Base-by-base conservation (phyloP, 2,888 invertebrate species). In the Odontothrips loti region DNA sequence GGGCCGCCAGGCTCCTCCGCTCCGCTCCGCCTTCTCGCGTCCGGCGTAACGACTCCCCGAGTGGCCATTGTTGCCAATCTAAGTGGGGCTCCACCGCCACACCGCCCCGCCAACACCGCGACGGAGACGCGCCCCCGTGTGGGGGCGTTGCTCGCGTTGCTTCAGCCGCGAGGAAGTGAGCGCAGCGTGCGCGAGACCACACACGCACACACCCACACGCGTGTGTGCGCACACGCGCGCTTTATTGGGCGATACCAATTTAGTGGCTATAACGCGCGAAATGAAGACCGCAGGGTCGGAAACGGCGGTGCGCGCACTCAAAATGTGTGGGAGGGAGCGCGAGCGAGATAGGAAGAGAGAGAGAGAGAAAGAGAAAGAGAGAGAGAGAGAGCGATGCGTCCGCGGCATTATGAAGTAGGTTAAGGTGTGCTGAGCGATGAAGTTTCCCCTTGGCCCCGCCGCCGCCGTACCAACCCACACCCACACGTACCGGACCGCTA, bases 41-140 rank as follows among this genome's bases (percentile, higher is more conserved):
- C 58, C 23, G 68, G 23, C 68, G 27, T 6, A 75, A 27, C 68
- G 68, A 8, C 68, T 27, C 27, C 68, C 68, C 23, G 68, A 75
- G 68, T 23, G 68, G 27, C 68, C 68, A 75, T 75, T 75, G 68
- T 75, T 75, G 68, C 68, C 68, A 75, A 75, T 75, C 23, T 75
- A 75, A 75, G 68, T 27, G 68, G 68, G 68, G 23, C 15, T 6
- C 51, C 8, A 27, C 68, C 23, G 68, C 27, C 23, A 15, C 51
- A 10, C 15, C 20, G 51, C 51, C 4, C 15, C 20, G 58, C 34
- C 51, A 3, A 10, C 51, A 51, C 51, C 15, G 51, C 51, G 20
- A 1, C 51, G 20, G 48, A 9, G 48, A 48, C 58, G 20, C 6
- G 58, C 58, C 58, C 58, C n/a, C 58, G 15, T 58, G 58, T 58